Evolutionary conservation across 2,888 invertebrate species (phyloP), one percentile per base, ranked within the genome.

Genomic region (Eurytoma adleriae): DNA sequence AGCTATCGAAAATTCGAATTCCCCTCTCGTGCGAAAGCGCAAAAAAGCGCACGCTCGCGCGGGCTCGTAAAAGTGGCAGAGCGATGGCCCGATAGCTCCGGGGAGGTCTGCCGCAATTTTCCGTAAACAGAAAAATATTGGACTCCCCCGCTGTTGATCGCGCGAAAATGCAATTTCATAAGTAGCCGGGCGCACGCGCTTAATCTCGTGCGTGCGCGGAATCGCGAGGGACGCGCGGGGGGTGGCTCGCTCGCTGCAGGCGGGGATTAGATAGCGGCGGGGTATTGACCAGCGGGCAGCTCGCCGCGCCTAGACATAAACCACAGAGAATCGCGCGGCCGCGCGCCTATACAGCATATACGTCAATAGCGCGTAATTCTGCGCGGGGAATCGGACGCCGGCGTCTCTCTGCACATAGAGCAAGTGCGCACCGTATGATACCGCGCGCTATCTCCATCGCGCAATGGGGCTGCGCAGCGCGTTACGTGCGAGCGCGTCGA

Each of bases 241-340:
- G 14, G 2, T 10, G 7, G n/a, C 24, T 14, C 13, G 14, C 50
- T 13, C 40, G 13, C 54, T 4, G 56, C 48, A 79, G 74, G 70
- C 78, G 71, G 83, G 79, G 86, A 85, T 86, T 86, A 86, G 86
- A 86, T 86, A 87, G 85, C 82, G 83, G 59, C 57, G 13, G 80
- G 64, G 86, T 88, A 87, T 87, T 85, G 88, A 89, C 86, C 88
- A 86, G 85, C 78, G 48, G 48, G 24, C 20, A 54, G 67, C 48
- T 14, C 85, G 86, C 88, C 89, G 88, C 88, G 88, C 88, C 89
- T 88, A 89, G 88, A 87, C 88, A 88, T 90, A 90, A 90, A 89
- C 89, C 87, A 87, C 87, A 88, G 88, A 86, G 89, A 88, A 87
- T 87, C 86, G 87, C 86, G 85, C 86, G 87, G 20, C n/a, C 40